Evolutionary conservation across 2,888 invertebrate genomes (phyloP).

Genomic region (Abrostola tripartita): DNA sequence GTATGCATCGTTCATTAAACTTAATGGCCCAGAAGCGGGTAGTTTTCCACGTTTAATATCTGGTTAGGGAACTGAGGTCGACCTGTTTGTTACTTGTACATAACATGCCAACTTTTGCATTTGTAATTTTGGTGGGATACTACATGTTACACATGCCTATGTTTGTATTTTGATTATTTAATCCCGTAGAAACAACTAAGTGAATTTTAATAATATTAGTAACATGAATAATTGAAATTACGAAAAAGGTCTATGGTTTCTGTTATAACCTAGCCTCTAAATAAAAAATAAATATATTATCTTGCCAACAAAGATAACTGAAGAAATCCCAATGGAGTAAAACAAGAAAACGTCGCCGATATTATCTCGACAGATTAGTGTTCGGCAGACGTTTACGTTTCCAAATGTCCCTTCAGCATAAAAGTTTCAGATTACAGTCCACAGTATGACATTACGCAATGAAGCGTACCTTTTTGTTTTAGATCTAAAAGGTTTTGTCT

Average conservation of each 20-base stretch:
- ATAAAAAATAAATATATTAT: no score
- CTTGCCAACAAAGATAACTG: neutral
- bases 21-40: slow-evolving; percentile 3
- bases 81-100: slow-evolving; percentile 2
- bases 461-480: slow-evolving; percentile 49
- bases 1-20: neutral
- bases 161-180: neutral
- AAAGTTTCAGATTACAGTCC: slow-evolving; percentile 39
- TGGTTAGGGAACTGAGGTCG: slow-evolving; percentile 4
- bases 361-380: neutral
- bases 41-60: slow-evolving; percentile 4
- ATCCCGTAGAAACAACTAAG: neutral
- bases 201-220: neutral
- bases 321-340: neutral
- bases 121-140: neutral
- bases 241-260: no score
- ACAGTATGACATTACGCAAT: slow-evolving; percentile 39
- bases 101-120: neutral
- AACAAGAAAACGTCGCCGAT: neutral
- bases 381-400: slow-evolving; percentile 28
- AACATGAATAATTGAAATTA: no score
- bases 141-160: neutral
- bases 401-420: slow-evolving; percentile 29
- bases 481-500: slow-evolving; percentile 42
- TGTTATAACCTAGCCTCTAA: no score